Evolutionary conservation across 30 jellyfish, hydroid and myxozoan genomes (phyloP).

Genomic region (Turritopsis dohrnii): DNA sequence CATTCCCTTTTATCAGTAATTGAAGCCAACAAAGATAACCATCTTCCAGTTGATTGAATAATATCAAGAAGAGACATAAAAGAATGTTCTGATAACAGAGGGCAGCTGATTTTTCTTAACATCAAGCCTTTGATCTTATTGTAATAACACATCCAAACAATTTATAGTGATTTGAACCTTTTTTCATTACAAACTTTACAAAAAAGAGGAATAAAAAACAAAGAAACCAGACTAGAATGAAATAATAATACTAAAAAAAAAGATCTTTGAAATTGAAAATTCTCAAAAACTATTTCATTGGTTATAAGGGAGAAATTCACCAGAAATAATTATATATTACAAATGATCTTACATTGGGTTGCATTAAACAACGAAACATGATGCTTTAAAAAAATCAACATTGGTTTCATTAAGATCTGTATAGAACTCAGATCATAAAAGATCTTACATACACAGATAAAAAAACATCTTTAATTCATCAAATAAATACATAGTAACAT

Average conservation of each 20-base stretch:
- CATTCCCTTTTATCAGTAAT: not conserved
- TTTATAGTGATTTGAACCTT: not conserved
- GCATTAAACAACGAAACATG: not conserved
- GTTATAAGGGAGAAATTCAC: not conserved
- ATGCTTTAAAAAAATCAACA: not conserved
- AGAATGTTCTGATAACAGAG: not conserved
- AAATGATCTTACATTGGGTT: not conserved
- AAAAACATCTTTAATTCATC: not conserved
- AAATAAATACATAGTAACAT: not conserved
- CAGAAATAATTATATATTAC: not conserved
- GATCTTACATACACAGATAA: not conserved
- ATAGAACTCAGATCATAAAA: not conserved
- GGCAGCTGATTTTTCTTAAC: constrained; percentile 12
- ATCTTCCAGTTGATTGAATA: not conserved
- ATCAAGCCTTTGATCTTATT: not conserved
- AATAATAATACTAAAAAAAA: no score
- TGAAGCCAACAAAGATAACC: not conserved
- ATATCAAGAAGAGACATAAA: not conserved
- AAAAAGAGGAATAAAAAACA: not conserved
- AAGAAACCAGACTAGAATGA: not conserved
- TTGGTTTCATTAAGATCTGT: not conserved
- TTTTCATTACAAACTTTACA: not conserved
- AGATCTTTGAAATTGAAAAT: no score
- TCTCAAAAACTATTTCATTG: no score
- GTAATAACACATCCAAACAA: not conserved